These are phyloP conservation scores for Vannuccia rotundouncinata DNA, from an alignment of 2,888 invertebrate species.

Conservation along the genomic window DNA sequence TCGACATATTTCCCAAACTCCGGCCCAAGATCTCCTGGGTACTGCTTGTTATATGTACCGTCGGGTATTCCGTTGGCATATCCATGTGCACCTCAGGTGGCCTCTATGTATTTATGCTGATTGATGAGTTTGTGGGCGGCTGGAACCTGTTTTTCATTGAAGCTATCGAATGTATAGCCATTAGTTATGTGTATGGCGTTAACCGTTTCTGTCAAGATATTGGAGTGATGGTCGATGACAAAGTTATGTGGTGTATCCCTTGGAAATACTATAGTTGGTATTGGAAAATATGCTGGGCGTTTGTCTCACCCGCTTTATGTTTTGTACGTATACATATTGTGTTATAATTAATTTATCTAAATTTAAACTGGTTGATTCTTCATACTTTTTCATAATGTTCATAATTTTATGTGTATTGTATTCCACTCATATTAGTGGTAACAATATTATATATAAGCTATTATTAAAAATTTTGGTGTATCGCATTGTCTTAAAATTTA, in stretches of 20 bases:
- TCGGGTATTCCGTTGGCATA: background rate
- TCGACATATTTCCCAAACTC: background rate
- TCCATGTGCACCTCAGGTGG: slow-evolving; percentile 43
- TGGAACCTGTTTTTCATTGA: slow-evolving; percentile 63
- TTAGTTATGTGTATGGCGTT: slow-evolving; percentile 63
- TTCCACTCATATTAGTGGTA: too few species aligned
- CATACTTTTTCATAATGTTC: too few species aligned
- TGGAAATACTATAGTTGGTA: slow-evolving; percentile 44
- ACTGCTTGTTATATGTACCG: background rate
- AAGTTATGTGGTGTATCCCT: slow-evolving; percentile 44
- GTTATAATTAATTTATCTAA: too few species aligned
- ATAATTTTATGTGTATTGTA: too few species aligned
- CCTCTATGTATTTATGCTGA: slow-evolving; percentile 47
- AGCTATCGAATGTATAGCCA: slow-evolving; percentile 64
- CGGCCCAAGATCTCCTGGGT: background rate
- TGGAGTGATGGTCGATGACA: slow-evolving; percentile 47
- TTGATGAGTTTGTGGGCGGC: slow-evolving; percentile 51
- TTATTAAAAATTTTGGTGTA: too few species aligned
- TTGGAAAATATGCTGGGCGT: slow-evolving; percentile 36
- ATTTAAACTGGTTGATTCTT: too few species aligned
- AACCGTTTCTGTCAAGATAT: slow-evolving; percentile 48
- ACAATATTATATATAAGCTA: too few species aligned
- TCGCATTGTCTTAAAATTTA: too few species aligned
- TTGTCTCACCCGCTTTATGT: slow-evolving; percentile 29
- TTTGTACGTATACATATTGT: background rate